Conservation (phyloP, 2,888 invertebrate genomes). For the Agriopis aurantiaria region DNA sequence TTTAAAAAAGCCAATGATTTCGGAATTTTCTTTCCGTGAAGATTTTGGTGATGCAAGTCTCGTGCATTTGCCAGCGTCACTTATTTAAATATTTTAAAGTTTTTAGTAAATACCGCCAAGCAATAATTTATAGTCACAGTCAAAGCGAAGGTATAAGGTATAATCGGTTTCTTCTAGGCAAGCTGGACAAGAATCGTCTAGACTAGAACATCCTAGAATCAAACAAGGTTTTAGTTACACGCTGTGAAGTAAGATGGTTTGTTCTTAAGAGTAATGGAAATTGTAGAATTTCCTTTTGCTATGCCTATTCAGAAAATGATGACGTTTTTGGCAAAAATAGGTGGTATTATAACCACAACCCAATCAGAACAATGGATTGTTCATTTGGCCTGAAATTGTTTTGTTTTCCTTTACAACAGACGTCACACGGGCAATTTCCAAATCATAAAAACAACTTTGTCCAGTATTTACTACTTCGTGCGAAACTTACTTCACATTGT, state of each 20-base stretch:
- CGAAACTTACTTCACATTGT: neutral
- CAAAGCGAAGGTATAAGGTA: too few species aligned
- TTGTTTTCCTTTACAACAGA: slow-evolving; percentile 23
- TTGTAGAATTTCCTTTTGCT: neutral
- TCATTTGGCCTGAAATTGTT: slow-evolving; percentile 17
- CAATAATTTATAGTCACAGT: too few species aligned
- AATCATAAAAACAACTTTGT: slow-evolving; percentile 5
- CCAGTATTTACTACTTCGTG: slow-evolving; percentile 2
- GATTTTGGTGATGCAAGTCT: too few species aligned
- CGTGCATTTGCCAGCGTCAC: too few species aligned
- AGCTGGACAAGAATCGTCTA: too few species aligned
- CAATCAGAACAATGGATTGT: slow-evolving; percentile 8
- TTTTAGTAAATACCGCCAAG: too few species aligned
- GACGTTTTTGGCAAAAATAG: slow-evolving; percentile 13
- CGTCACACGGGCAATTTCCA: slow-evolving; percentile 11
- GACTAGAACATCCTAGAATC: too few species aligned
- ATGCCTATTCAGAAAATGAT: neutral
- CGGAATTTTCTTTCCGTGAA: neutral
- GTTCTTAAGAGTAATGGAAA: neutral
- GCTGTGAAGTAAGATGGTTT: neutral
- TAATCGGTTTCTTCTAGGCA: too few species aligned
- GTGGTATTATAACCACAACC: slow-evolving; percentile 12
- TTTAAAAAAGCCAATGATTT: neutral
- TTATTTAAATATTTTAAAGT: too few species aligned
- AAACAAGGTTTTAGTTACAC: too few species aligned